Evolutionary conservation across 2,888 invertebrate species (phyloP), one percentile per base, ranked within the genome.

Genomic region (Cryptocheilus praepositus): DNA sequence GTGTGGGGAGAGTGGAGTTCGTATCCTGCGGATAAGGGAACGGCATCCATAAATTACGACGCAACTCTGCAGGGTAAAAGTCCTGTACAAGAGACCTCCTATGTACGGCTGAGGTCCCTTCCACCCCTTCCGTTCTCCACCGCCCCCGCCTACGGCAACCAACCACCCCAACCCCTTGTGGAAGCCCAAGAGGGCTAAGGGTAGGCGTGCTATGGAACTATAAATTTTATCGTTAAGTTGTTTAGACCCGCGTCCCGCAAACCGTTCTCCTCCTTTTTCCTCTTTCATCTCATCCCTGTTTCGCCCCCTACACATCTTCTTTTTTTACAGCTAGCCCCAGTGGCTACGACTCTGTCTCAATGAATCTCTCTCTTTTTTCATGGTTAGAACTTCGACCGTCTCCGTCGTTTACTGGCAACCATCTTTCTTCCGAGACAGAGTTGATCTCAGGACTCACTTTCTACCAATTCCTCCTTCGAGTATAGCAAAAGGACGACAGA

Each of bases 221-320:
- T 88, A 88, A 88, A 88, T 88, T 88, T 88, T 85, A 83, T 87
- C 88, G 87, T 87, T 88, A 88, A 88, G 88, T 88, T 88, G 88
- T 88, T 88, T 88, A 88, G 88, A 85, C 84, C 80, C 81, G 81
- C 78, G 83, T 84, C 79, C 84, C 84, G 84, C 85, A 86, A 87
- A 86, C 86, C 46, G 36, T 56, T 63, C 57, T 58, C 46, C 53
- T 22, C 51, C 13, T 49, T 63, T 44, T 57, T 69, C 65, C 61
- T 46, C 70, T 70, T 62, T 66, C 60, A 36, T 44, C 57, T 19
- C 51, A 18, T 2, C 3, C 25, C 16, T 45, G 25, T 25, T n/a
- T n/a, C n/a, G n/a, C n/a, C n/a, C n/a, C n/a, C n/a, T n/a, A n/a
- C n/a, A n/a, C n/a, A n/a, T 46, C 2, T 52, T 49, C 15, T 25